phyloP scores from a whole-genome alignment of 2,888 invertebrate species.

The Harpalus rubripes region DNA sequence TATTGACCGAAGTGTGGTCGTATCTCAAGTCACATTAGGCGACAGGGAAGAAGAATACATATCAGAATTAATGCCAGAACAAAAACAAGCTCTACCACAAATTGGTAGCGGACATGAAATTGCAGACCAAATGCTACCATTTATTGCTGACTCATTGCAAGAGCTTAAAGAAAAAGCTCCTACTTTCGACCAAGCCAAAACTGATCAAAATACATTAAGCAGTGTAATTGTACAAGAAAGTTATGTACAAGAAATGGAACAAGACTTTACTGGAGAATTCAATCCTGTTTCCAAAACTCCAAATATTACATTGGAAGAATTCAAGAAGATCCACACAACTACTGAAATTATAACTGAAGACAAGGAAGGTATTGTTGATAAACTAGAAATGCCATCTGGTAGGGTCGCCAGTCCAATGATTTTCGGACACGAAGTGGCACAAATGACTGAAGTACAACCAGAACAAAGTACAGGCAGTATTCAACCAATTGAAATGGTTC shows the following conservation, averaged over 20 bases:
- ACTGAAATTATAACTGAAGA: constrained; percentile 74
- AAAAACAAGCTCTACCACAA: constrained; percentile 72
- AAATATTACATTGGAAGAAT: constrained; percentile 78
- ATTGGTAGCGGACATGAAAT: constrained; percentile 75
- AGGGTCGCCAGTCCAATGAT: constrained; percentile 75
- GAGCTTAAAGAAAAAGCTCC: constrained; percentile 71
- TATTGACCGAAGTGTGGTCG: constrained; percentile 75
- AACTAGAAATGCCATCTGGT: constrained; percentile 70
- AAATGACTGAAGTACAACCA: constrained; percentile 74
- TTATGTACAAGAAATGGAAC: constrained; percentile 78
- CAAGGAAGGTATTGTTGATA: constrained; percentile 74
- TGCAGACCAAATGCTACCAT: constrained; percentile 74
- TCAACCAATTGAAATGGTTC: constrained; percentile 64
- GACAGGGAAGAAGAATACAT: constrained; percentile 76
- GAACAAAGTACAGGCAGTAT: constrained; percentile 69
- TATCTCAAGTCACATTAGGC: constrained; percentile 76
- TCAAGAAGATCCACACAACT: constrained; percentile 77
- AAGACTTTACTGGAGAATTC: constrained; percentile 76
- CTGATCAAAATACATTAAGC: constrained; percentile 77
- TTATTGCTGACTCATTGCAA: constrained; percentile 72
- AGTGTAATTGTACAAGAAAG: constrained; percentile 78
- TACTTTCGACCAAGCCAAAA: constrained; percentile 73
- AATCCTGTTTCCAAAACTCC: constrained; percentile 78
- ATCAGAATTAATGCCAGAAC: constrained; percentile 73
- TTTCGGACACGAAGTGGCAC: constrained; percentile 76